phyloP scores from a whole-genome alignment of 2,888 invertebrate species.

The Dusona sp. region DNA sequence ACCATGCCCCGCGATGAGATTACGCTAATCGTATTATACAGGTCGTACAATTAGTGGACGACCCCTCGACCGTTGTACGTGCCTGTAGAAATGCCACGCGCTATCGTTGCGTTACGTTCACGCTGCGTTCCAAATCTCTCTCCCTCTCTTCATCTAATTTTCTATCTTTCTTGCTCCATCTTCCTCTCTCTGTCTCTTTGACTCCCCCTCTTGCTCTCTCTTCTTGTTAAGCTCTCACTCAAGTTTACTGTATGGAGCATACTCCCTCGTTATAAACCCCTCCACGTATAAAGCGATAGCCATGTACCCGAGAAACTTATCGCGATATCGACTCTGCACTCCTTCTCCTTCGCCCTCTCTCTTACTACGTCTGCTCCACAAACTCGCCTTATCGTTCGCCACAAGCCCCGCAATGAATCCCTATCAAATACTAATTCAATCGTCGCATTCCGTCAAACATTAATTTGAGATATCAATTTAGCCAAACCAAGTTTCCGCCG shows the following conservation, averaged over 20 bases:
- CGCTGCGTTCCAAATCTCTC: constrained; percentile 58
- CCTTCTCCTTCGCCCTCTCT: constrained; percentile 24
- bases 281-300: constrained; percentile 43
- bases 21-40: constrained; percentile 81
- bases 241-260: constrained; percentile 29
- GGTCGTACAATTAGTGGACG: constrained; percentile 78
- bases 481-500: background rate
- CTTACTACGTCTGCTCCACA: constrained; percentile 25
- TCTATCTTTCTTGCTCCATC: constrained; percentile 38
- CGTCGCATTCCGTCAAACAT: constrained; percentile 61
- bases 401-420: constrained; percentile 42
- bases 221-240: constrained; percentile 49
- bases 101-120: constrained; percentile 56
- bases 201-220: constrained; percentile 14
- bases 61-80: constrained; percentile 65
- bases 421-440: constrained; percentile 67
- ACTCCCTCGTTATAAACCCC: constrained; percentile 58
- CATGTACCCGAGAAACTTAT: constrained; percentile 58
- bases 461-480: constrained; percentile 65
- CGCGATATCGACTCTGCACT: constrained; percentile 63
- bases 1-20: constrained; percentile 77
- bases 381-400: constrained; percentile 27
- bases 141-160: constrained; percentile 22
- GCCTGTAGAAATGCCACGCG: constrained; percentile 60
- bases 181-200: constrained; percentile 57